Evolutionary conservation across 2,888 invertebrate genomes (phyloP), one percentile per base, ranked within the genome.

Genomic region (Rhogogaster chlorosoma): DNA sequence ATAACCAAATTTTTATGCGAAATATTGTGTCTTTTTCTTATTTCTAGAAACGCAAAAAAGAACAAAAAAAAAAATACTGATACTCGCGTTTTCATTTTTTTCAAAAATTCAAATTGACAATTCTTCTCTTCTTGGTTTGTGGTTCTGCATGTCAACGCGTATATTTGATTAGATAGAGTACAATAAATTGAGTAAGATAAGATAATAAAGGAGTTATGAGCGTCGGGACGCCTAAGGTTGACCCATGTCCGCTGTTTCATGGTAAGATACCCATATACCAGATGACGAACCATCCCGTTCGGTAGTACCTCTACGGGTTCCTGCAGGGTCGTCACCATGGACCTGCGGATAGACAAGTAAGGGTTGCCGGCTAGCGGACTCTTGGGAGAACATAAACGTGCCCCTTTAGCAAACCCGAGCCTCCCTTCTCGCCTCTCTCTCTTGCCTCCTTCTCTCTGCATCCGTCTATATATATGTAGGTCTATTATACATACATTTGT

Each of bases 401-500:
- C 90, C 90, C 89, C 90, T 91, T 89, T 89, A 89, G 88, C 89
- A 87, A 45, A 83, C 67, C 80, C 42, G 53, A 32, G 85, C 84
- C 57, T 22, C 67, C 87, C 88, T 88, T 87, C 86, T 53, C 83
- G 83, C 85, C 64, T 83, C 85, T 64, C 67, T 67, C 84, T 83
- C 86, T 85, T 73, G 77, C 61, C 42, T 77, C 32, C 83, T 77
- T 15, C 26, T 75, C 29, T 42, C 26, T 75, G 45, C 75, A 75
- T 45, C 45, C 22, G 15, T 26, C 10, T 42, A n/a, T n/a, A 71
- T 71, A 12, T 29, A 45, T 26, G 29, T n/a, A 5, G 38, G 32
- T 61, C 10, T 61, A 12, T 61, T 26, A 61, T 61, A 71, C 38
- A n/a, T 7, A 38, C n/a, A 38, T 3, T 18, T 73, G 18, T 73